Evolutionary conservation across 2,797 vertebrate species (phyloP).

Genomic region (Tokudaia tokunoshimensis): DNA sequence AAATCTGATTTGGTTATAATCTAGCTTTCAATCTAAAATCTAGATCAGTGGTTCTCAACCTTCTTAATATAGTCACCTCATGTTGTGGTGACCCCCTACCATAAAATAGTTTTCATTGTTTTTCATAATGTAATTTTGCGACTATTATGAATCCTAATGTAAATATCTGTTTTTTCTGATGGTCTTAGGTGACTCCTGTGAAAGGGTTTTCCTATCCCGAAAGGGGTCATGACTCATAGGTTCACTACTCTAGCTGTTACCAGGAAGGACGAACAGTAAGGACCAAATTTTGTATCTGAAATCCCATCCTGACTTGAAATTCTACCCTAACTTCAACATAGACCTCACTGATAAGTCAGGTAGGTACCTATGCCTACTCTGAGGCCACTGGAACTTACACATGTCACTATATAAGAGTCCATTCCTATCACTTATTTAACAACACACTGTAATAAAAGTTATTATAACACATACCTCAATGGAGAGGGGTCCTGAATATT

Average conservation of each 20-base stretch:
- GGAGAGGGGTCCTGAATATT: neutral
- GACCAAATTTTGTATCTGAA: constrained; percentile 18
- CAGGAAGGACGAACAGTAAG: neutral
- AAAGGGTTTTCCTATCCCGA: neutral
- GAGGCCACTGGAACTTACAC: neutral
- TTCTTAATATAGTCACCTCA: neutral
- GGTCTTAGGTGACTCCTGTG: neutral
- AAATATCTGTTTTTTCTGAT: neutral
- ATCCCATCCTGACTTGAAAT: neutral
- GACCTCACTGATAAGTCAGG: neutral
- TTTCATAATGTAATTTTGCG: neutral
- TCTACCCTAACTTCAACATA: neutral
- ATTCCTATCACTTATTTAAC: constrained; percentile 33
- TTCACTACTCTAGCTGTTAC: neutral
- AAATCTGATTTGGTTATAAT: constrained; percentile 7
- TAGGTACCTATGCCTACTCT: neutral
- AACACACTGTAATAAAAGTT: constrained; percentile 45
- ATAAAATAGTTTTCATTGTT: neutral
- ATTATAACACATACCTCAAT: constrained; percentile 12
- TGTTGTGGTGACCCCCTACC: neutral
- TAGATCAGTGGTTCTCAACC: neutral
- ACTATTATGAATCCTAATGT: neutral
- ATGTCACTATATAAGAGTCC: neutral
- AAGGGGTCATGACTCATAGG: neutral
- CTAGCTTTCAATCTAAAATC: constrained; percentile 29